Base-by-base conservation (phyloP, 2,797 vertebrate species). In the Paedocypris micromegethes region DNA sequence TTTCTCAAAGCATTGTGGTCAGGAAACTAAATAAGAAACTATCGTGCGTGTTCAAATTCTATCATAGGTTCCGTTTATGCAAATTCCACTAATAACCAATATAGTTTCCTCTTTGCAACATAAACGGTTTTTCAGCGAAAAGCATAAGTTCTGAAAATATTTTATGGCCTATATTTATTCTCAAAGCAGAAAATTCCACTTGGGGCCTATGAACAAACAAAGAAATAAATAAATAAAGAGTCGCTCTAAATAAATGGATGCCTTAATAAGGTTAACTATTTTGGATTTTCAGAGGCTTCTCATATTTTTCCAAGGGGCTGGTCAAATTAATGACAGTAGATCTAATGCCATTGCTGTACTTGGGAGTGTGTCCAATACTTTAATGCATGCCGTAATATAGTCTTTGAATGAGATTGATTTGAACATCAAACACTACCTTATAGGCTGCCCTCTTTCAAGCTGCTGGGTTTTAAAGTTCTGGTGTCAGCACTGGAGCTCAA, bases 331-430 rank as follows among this genome's bases (percentile, higher is more conserved):
- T 89, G 85, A 86, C 82, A 83, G 81, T 81, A 85, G 80, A 86
- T 85, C 85, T 85, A 87, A 88, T 86, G 79, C 86, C 83, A 86
- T 86, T 83, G 82, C 81, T 78, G 83, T 84, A 88, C 85, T 88
- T 85, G 70, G 77, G 82, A 87, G 85, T 88, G 88, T 90, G 86
- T 89, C 89, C 90, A 90, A 90, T 89, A 89, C 88, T 90, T 87
- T 87, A 88, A 88, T 87, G 85, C 88, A 88, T 83, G 85, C 82
- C 86, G 83, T 89, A 91, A 88, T 89, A 86, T 86, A 82, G 86
- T 85, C 88, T 89, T 88, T 88, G 80, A 87, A 88, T 86, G 87
- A 88, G 86, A 88, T 87, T 88, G 83, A 90, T 90, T 90, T 88
- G 66, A 50, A 91, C 90, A 89, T 90, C 88, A 91, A 90, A 91